phyloP scores from a whole-genome alignment of 2,888 invertebrate species.

The Hyles lineata region DNA sequence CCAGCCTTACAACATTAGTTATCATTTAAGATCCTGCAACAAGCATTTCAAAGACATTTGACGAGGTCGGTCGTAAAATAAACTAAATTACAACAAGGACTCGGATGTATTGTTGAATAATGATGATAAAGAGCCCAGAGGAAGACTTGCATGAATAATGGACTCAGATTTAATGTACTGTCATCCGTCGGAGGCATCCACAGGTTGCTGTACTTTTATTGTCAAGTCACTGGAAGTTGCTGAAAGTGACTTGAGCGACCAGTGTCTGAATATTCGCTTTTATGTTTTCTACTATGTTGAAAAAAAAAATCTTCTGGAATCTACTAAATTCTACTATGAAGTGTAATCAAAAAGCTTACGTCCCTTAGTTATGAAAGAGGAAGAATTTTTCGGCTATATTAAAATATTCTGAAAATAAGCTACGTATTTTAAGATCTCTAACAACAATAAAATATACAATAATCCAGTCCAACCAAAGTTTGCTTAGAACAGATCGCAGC shows the following conservation, averaged over 20 bases:
- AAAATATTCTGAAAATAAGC: too few species aligned
- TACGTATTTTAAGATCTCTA: too few species aligned
- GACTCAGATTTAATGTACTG: conserved; percentile 10
- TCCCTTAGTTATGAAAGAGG: too few species aligned
- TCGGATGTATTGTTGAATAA: too few species aligned
- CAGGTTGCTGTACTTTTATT: background rate
- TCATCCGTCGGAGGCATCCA: background rate
- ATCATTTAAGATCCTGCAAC: background rate
- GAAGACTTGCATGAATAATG: conserved; percentile 15
- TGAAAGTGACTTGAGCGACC: background rate
- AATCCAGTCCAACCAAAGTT: too few species aligned
- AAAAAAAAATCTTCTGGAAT: too few species aligned
- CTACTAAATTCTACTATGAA: too few species aligned
- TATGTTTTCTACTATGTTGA: too few species aligned
- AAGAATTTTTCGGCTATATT: too few species aligned
- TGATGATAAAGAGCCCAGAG: background rate
- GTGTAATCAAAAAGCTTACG: too few species aligned
- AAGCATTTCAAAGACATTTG: background rate
- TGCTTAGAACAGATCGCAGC: too few species aligned
- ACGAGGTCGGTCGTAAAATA: background rate
- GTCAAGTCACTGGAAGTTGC: background rate
- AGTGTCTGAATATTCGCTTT: background rate
- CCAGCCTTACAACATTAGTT: background rate
- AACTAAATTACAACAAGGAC: background rate
- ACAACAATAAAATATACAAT: too few species aligned